Conservation (phyloP, 2,113 vertebrate species). For the Mustelus asterias region DNA sequence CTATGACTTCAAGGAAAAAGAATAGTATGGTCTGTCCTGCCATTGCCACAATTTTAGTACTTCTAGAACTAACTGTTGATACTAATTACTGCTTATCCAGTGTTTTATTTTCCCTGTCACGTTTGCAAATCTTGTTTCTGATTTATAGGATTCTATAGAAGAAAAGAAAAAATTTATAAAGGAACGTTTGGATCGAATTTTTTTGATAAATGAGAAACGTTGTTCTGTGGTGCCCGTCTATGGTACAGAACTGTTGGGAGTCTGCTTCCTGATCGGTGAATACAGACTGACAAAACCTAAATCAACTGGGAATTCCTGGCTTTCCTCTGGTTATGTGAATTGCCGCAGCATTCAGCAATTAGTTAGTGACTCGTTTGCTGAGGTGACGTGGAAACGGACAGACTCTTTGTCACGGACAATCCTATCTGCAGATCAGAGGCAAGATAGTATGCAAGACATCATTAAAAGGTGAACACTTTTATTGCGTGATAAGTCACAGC, state of each 20-base stretch:
- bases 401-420: constrained; percentile 56
- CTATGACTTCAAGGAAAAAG: neutral
- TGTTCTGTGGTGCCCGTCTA: constrained; percentile 74
- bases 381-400: constrained; percentile 39
- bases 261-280: constrained; percentile 56
- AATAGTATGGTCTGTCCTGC: neutral
- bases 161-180: constrained; percentile 74
- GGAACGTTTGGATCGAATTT: constrained; percentile 75
- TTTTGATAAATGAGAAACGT: constrained; percentile 73
- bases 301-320: constrained; percentile 51
- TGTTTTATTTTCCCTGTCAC: neutral
- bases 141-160: constrained; percentile 67
- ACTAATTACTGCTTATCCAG: neutral
- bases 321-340: constrained; percentile 67
- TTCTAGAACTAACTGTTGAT: neutral
- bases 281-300: constrained; percentile 42
- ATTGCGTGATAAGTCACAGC: neutral
- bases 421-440: constrained; percentile 51
- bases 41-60: constrained; percentile 11
- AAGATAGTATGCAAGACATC: constrained; percentile 51
- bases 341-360: constrained; percentile 42
- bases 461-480: constrained; percentile 57
- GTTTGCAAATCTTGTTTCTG: constrained; percentile 15
- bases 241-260: constrained; percentile 71
- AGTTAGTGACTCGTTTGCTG: constrained; percentile 32